Percentiles rank a stretch among this genome's conserved stretches.
phyloP scores from a whole-genome alignment of 2,888 invertebrate genomes.

The Anoncus sp. region DNA sequence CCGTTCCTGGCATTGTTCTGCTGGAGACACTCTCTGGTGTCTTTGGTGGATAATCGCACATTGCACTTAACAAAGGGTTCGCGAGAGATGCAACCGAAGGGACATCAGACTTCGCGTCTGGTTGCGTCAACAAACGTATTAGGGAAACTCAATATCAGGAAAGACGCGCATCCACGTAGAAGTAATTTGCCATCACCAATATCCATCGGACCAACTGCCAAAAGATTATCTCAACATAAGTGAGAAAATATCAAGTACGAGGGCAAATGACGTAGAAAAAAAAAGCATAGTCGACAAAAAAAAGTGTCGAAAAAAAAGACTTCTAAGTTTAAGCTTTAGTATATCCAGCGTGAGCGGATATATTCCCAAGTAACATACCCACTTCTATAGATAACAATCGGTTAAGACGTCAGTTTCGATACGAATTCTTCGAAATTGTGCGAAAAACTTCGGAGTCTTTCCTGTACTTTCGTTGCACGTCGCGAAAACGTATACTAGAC shows the following conservation, averaged over 20 bases:
- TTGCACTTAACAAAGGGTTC: slow-evolving; percentile 41
- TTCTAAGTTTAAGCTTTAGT: too few species aligned
- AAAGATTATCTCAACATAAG: not conserved
- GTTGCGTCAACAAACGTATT: slow-evolving; percentile 33
- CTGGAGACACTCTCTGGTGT: slow-evolving; percentile 43
- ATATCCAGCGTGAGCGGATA: too few species aligned
- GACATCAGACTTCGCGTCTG: slow-evolving; percentile 30
- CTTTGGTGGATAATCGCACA: slow-evolving; percentile 53
- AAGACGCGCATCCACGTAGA: not conserved
- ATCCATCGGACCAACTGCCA: not conserved
- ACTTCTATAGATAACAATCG: too few species aligned
- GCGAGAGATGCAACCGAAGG: slow-evolving; percentile 23
- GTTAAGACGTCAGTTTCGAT: too few species aligned
- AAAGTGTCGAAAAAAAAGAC: too few species aligned
- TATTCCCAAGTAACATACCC: too few species aligned
- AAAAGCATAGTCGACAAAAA: too few species aligned
- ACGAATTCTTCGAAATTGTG: too few species aligned
- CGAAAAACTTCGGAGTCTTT: slow-evolving; percentile 4
- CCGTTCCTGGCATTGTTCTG: slow-evolving; percentile 53
- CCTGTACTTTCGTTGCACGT: not conserved
- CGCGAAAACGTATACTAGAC: not conserved
- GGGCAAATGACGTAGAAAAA: too few species aligned
- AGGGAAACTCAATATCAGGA: slow-evolving; percentile 26
- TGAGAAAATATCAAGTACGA: not conserved
- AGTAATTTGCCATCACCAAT: slow-evolving; percentile 13